Evolutionary conservation across 1,140 invertebrate genomes (phyloP).

Genomic region (Oncopeltus fasciatus): DNA sequence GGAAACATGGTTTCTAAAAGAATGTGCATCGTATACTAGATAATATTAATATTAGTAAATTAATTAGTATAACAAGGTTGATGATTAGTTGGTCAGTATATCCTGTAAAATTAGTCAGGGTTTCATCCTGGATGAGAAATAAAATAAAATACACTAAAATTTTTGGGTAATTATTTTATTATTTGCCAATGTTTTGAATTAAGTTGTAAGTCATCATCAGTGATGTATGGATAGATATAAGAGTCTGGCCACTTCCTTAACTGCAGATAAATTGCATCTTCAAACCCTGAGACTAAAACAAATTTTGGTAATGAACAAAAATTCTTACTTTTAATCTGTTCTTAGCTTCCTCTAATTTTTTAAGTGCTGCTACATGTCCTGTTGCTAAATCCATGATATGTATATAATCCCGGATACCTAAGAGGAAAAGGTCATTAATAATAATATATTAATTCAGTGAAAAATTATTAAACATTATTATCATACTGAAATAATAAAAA

Average conservation of each 20-base stretch:
- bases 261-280: no score
- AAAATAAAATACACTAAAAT: no score
- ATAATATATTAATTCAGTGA: not conserved
- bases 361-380: conserved; percentile 73
- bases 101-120: no score
- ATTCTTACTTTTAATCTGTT: conserved; percentile 42
- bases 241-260: not conserved
- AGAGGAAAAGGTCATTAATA: conserved; percentile 17
- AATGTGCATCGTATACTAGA: no score
- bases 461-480: not conserved
- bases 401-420: conserved; percentile 84
- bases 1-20: no score
- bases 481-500: not conserved
- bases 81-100: no score
- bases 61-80: no score
- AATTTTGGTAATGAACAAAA: not conserved
- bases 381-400: conserved; percentile 82
- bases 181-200: not conserved
- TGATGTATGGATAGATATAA: not conserved
- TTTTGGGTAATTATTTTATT: not conserved
- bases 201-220: not conserved
- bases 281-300: no score
- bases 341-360: conserved; percentile 43
- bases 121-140: no score
- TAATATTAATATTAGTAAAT: no score